Evolutionary conservation across 2,797 vertebrate genomes (phyloP), one percentile per base, ranked within the genome.

Genomic region (Cossypha heuglini): DNA sequence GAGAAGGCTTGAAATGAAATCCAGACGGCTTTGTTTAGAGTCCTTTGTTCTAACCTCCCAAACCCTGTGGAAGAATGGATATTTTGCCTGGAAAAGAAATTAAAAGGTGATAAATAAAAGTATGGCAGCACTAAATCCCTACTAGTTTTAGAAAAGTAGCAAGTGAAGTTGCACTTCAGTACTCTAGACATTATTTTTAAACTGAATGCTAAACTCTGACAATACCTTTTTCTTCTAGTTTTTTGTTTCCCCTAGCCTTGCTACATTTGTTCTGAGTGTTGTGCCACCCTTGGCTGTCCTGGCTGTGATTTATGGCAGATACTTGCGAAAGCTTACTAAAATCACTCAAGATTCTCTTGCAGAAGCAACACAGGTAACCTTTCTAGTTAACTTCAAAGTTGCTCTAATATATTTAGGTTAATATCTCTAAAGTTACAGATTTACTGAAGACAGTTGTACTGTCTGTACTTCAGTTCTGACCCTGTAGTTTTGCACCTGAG

Each of bases 321-420:
- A 99, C 58, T 98, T 99, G 48, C 98, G 98, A 95, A 98, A 99
- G 86, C 98, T 99, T 95, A 99, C 99, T 82, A 99, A 98, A 97
- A 90, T 95, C 62, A 99, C 98, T 3, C 99, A 99, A 96, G 99
- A 99, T n/a, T 98, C 99, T 18, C 98, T 99, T n/a, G 99, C 99
- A 68, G 98, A 99, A 80, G 98, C 99, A 90, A 99, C 99, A 67
- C 98, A 99, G 99, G 99, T 99, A 95, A 95, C 69, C 45, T 84
- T 80, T 66, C 61, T 66, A 42, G 21, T 79, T 94, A 57, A 90
- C 55, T 89, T 91, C 43, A 59, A 69, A 85, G 26, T 62, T 91
- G 12, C 13, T 73, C 2, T 89, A 35, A 13, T 49, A 10, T 59
- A 22, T 75, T 89, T 66, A 90, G 54, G 10, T 63, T 90, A 86